Base-by-base conservation (phyloP, 1,140 invertebrate genomes). In the Episyrphus balteatus region DNA sequence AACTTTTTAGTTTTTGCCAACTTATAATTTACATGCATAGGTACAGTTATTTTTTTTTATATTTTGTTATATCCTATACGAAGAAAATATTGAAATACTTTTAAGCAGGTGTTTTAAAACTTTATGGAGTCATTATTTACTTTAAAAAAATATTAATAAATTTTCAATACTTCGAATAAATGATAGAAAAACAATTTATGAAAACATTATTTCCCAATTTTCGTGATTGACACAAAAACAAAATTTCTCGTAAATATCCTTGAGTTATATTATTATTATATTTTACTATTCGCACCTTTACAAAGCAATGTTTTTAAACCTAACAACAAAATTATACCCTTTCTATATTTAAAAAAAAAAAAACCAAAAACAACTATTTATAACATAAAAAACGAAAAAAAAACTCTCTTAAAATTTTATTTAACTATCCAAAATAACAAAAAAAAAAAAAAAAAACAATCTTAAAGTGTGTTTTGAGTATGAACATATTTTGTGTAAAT, bases 401-500 rank as follows among this genome's bases (percentile, higher is more conserved):
- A 30, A 30, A 26, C 10, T 47, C 21, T 26, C 21, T 26, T 26
- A 5, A 26, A 26, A 26, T 26, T n/a, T 26, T 26, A 26, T 26
- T 26, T 26, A 56, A 48, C 42, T 50, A 52, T 51, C 38, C 32
- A 40, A 26, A 50, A 52, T n/a, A 52, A 33, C 33, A 48, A 45
- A 13, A 43, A 42, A 19, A 46, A 21, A 36, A 49, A 40, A 41
- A 46, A 53, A 41, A 33, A 26, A 47, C 43, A 64, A 61, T 54
- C 63, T 66, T 62, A 66, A 66, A 66, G 61, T 66, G 61, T 66
- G 61, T 66, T 68, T 66, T 62, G 21, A 66, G 65, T 66, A 66
- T 68, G 62, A 67, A 68, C 55, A 66, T 66, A 57, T 68, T 65
- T 62, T 66, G 58, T 66, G 58, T 64, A 67, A 54, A 67, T 67